Conservation (phyloP, 2,797 vertebrate species). For the Hybognathus amarus region DNA sequence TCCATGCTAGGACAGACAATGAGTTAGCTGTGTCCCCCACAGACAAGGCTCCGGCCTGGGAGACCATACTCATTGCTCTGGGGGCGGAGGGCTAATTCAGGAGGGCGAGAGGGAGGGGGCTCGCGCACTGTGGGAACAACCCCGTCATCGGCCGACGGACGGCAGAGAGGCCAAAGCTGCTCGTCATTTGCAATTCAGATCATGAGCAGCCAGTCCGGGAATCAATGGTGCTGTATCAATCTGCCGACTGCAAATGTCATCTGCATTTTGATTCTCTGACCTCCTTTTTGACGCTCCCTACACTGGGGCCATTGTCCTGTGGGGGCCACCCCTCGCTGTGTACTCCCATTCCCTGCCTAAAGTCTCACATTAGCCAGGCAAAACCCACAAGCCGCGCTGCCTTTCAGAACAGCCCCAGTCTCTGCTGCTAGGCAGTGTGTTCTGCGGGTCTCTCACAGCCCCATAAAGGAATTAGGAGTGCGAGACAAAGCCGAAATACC, state of each 20-base stretch:
- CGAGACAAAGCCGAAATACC: slow-evolving; percentile 62
- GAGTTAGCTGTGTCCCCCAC: slow-evolving; percentile 77
- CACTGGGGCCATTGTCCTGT: slow-evolving; percentile 65
- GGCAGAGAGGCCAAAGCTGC: slow-evolving; percentile 76
- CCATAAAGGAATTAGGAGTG: slow-evolving; percentile 72
- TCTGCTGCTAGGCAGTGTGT: slow-evolving; percentile 82
- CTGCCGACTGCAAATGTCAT: slow-evolving; percentile 85
- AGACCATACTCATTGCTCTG: slow-evolving; percentile 77
- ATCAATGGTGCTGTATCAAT: slow-evolving; percentile 85
- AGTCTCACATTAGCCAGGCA: slow-evolving; percentile 79
- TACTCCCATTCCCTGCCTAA: slow-evolving; percentile 65
- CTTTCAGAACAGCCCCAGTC: slow-evolving; percentile 73
- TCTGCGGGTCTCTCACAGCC: slow-evolving; percentile 75
- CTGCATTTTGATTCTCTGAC: slow-evolving; percentile 86
- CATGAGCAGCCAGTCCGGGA: slow-evolving; percentile 70
- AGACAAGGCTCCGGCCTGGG: slow-evolving; percentile 72
- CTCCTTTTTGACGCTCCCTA: slow-evolving; percentile 73
- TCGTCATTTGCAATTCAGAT: slow-evolving; percentile 86
- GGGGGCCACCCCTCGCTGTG: slow-evolving; percentile 57
- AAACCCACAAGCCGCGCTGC: slow-evolving; percentile 76
- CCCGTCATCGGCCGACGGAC: slow-evolving; percentile 67
- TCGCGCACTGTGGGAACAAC: slow-evolving; percentile 74
- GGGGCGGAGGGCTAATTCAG: slow-evolving; percentile 60
- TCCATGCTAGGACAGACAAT: slow-evolving; percentile 71
- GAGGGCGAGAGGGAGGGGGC: slow-evolving; percentile 38